These are phyloP conservation scores for Sitta europaea DNA, from an alignment of 2,113 vertebrate genomes.

Conservation along the genomic window DNA sequence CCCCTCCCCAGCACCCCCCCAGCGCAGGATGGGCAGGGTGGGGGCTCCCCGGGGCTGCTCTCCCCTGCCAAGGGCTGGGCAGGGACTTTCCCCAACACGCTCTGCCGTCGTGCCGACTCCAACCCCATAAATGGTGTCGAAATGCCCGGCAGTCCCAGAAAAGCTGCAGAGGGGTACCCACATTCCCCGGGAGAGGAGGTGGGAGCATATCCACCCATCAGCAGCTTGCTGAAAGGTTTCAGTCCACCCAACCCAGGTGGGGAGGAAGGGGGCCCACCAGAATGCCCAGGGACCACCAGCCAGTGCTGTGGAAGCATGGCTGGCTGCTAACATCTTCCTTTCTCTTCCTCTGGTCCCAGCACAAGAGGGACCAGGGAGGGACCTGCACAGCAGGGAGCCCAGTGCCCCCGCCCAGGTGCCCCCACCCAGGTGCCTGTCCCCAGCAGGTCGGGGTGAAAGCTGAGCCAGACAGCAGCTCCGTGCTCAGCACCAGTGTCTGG, in stretches of 20 bases:
- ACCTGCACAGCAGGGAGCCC: neutral
- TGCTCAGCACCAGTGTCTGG: neutral
- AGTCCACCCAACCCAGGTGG: neutral
- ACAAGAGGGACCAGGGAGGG: neutral
- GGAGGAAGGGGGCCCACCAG: neutral
- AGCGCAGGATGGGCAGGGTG: neutral
- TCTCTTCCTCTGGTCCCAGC: neutral
- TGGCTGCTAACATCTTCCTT: neutral
- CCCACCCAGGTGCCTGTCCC: neutral
- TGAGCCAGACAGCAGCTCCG: neutral
- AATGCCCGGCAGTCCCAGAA: neutral
- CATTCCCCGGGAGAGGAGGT: accelerated
- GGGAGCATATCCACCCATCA: neutral
- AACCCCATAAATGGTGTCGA: constrained; percentile 59
- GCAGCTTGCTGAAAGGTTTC: neutral
- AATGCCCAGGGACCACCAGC: neutral
- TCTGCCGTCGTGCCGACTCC: neutral
- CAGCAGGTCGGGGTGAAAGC: neutral
- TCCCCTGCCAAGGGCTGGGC: constrained; percentile 16
- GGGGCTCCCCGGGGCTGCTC: neutral
- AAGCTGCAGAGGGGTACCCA: neutral
- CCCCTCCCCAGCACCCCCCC: neutral
- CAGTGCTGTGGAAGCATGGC: neutral
- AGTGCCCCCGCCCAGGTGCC: neutral
- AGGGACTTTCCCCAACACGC: constrained; percentile 42